Percentiles rank a stretch among this genome's conserved stretches.
Evolutionary conservation across 2,888 invertebrate species (phyloP).

Genomic region (Rhagonycha lutea): DNA sequence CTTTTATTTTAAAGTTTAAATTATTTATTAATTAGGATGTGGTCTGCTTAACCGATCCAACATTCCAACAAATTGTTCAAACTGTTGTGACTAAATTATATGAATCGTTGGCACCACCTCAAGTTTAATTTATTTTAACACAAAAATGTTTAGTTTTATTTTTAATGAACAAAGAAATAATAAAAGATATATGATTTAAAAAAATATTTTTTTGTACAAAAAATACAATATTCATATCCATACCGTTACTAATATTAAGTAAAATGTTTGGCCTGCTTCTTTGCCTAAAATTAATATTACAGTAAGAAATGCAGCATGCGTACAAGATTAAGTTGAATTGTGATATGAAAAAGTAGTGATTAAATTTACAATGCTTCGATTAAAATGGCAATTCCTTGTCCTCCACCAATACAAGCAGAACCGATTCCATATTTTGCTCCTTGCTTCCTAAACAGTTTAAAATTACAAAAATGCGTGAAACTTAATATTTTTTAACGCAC

Average conservation of each 20-base stretch:
- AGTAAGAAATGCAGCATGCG: not conserved
- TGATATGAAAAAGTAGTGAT: not conserved
- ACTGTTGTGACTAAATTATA: slow-evolving; percentile 85
- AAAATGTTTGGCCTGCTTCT: not conserved
- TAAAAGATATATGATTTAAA: not conserved
- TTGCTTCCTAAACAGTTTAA: slow-evolving; percentile 67
- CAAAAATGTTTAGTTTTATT: not conserved
- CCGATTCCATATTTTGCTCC: slow-evolving; percentile 88
- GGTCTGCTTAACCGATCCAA: slow-evolving; percentile 78
- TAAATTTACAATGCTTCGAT: slow-evolving; percentile 71
- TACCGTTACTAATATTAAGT: not conserved
- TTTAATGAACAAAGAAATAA: not conserved
- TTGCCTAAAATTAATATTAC: not conserved
- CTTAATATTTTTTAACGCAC: slow-evolving; percentile 55
- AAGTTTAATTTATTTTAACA: slow-evolving; percentile 28
- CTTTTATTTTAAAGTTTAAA: not conserved
- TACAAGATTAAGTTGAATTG: not conserved
- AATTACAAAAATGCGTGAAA: not conserved
- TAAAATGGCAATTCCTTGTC: slow-evolving; percentile 95
- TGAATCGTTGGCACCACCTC: slow-evolving; percentile 74
- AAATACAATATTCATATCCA: not conserved
- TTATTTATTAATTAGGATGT: slow-evolving; percentile 67
- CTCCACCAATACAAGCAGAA: slow-evolving; percentile 97
- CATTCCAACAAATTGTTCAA: slow-evolving; percentile 80
- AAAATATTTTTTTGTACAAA: not conserved